Evolutionary conservation across 23 tunicate genomes (phyloP).

Genomic region (Ascidia mentula): DNA sequence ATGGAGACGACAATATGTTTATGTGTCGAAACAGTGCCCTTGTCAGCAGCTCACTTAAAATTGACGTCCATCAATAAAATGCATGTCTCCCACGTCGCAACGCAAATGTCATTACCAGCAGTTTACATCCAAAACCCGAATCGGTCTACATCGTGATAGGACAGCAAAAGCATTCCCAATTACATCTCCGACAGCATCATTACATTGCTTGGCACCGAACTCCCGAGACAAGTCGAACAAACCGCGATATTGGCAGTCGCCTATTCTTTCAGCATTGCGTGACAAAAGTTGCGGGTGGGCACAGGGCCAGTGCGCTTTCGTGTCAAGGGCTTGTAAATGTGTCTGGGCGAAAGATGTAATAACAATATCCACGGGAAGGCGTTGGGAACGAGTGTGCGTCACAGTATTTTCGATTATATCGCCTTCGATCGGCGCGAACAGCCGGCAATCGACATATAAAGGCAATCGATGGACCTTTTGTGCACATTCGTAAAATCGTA

Average conservation of each 20-base stretch:
- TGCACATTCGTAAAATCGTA: no score
- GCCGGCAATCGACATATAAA: slow-evolving; percentile 1
- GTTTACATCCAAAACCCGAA: no score
- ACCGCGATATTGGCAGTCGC: neutral
- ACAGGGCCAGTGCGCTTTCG: slow-evolving; percentile 33
- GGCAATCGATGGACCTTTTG: neutral
- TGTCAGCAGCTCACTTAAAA: no score
- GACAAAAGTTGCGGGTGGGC: slow-evolving; percentile 35
- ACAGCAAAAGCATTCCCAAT: neutral
- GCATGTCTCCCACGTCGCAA: no score
- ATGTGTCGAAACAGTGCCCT: no score
- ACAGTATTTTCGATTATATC: slow-evolving; percentile 3
- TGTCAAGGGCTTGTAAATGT: slow-evolving; percentile 27
- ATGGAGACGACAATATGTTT: no score
- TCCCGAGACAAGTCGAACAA: neutral
- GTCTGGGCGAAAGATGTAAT: neutral
- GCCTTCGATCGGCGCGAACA: neutral
- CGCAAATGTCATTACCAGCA: no score
- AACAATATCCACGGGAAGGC: slow-evolving; percentile 13
- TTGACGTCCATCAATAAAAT: no score
- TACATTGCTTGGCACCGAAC: neutral
- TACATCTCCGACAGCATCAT: neutral
- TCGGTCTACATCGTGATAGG: slow-evolving; percentile 1
- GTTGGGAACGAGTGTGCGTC: neutral
- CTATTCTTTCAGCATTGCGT: slow-evolving; percentile 21